Evolutionary conservation across 2,113 vertebrate genomes (phyloP).

Genomic region (mouse (Mus musculus)): GRCm39 chr7:92193501-92194000

Average conservation of each 20-base stretch:
- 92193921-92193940: no score
- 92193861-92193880: no score
- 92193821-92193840: not conserved
- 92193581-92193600: not conserved
- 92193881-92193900: no score
- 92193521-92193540: not conserved
- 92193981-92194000: no score
- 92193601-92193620: not conserved
- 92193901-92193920: no score
- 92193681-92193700: not conserved
- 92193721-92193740: not conserved
- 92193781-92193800: not conserved
- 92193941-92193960: no score
- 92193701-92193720: not conserved
- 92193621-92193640: not conserved
- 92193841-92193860: not conserved
- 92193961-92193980: no score
- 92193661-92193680: not conserved
- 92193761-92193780: not conserved
- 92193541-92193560: not conserved
- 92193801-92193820: not conserved
- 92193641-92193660: conserved; percentile 4
- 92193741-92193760: not conserved
- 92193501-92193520: not conserved
- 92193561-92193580: no score